Percentiles rank a stretch among this genome's conserved stretches.
These are phyloP conservation scores for Cavia porcellus DNA, from an alignment of 2,113 vertebrate species.

Conservation along the genomic window DNA sequence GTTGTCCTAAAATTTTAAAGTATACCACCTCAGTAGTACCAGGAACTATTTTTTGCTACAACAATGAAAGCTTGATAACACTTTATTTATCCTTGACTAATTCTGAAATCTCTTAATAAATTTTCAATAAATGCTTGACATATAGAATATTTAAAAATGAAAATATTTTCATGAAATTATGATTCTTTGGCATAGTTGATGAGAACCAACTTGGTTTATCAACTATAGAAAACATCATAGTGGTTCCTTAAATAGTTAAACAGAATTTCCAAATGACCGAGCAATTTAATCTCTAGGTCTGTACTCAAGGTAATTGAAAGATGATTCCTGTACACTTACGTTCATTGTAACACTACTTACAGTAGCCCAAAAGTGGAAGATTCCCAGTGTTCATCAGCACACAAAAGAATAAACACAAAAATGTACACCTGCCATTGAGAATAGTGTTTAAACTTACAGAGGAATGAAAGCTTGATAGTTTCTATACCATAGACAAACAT, in stretches of 20 bases:
- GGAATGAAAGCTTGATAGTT: neutral
- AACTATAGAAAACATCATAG: neutral
- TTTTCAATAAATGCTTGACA: conserved; percentile 21
- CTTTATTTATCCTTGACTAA: neutral
- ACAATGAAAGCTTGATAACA: neutral
- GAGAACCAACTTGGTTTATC: no score
- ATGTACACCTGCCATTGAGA: neutral
- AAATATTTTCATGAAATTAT: neutral
- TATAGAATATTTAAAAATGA: neutral
- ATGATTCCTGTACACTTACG: neutral
- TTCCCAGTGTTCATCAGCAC: neutral
- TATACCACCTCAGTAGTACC: neutral
- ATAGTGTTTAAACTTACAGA: neutral
- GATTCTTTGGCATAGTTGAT: neutral
- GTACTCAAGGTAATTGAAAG: neutral
- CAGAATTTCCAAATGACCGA: neutral
- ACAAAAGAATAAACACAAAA: neutral
- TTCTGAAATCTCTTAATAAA: neutral
- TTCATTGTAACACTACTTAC: neutral
- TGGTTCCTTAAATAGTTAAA: neutral
- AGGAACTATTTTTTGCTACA: neutral
- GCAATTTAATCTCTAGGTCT: neutral
- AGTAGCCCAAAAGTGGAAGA: neutral
- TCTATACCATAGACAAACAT: neutral
- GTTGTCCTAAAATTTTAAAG: conserved; percentile 50